Base-by-base conservation (phyloP, 2,113 vertebrate species). In the Picathartes gymnocephalus region DNA sequence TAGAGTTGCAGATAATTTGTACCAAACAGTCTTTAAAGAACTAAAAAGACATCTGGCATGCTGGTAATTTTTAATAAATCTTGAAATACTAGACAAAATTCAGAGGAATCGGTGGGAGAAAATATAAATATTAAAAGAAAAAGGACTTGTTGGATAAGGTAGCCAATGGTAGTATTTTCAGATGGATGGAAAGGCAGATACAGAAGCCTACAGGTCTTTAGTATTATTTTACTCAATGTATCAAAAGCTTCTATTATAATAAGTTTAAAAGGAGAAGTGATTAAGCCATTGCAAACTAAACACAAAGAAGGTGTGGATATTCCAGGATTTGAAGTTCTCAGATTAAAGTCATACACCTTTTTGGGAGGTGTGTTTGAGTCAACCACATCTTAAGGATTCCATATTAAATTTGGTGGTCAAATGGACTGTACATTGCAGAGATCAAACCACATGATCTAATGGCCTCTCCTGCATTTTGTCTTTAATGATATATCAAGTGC, bases 1-100 rank as follows among this genome's bases (percentile, higher is more conserved):
- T 4, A 74, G 39, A 61, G 7, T 64, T 64, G 45, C 45, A 92
- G 61, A 79, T 95, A 76, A 91, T 89, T 95, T 95, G 68, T 91
- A 91, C 40, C 25, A 33, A 91, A 57, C 57, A 84, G 77, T 72
- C 44, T 93, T 91, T 95, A 85, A 94, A 95, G 42, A 94, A 61
- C 56, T 62, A 58, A 87, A 57, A 73, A 47, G 68, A 51, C 5
- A 50, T 77, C 42, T 90, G 81, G 39, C 33, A 70, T 72, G 35
- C 20, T 72, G 47, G 39, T 58, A 58, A 66, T 44, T 91, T 91
- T 93, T 62, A 91, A 80, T 91, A 69, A 73, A 90, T 73, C 30
- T 77, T 79, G 17, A 81, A 80, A 66, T 66, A 61, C 24, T 64
- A 66, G 58, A 72, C n/a, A 66, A 53, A 72, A 85, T 77, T 81